Conservation (phyloP, 30 jellyfish, hydroid and myxozoan species). For the Mastigias papua region DNA sequence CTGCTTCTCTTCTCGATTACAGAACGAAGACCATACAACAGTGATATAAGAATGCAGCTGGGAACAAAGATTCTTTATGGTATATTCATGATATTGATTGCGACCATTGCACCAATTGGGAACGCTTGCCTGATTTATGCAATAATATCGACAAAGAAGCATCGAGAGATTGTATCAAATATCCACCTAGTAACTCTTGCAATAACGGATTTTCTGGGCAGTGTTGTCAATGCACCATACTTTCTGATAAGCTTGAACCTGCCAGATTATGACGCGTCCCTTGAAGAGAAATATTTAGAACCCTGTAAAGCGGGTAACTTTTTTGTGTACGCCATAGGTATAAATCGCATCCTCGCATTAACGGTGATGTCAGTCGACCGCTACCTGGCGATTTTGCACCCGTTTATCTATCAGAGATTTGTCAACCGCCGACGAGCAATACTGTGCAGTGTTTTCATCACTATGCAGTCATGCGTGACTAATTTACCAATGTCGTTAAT, state of each 20-base stretch:
- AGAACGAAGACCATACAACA: neutral
- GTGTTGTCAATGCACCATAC: conserved; percentile 41
- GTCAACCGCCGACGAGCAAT: neutral
- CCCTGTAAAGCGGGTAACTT: conserved; percentile 46
- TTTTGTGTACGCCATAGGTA: conserved; percentile 38
- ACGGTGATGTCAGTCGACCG: conserved; percentile 61
- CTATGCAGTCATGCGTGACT: conserved; percentile 34
- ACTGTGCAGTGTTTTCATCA: neutral
- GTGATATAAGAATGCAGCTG: conserved; percentile 7
- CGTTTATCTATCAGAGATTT: conserved; percentile 5
- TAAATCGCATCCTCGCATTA: conserved; percentile 45
- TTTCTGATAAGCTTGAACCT: conserved; percentile 42
- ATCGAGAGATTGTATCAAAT: conserved; percentile 17
- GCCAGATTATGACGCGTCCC: conserved; percentile 46
- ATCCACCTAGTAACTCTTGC: conserved; percentile 41
- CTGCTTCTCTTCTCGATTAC: neutral
- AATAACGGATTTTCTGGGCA: conserved; percentile 33
- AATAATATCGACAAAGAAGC: conserved; percentile 11
- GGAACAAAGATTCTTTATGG: conserved; percentile 16
- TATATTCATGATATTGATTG: conserved; percentile 10
- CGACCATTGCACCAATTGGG: conserved; percentile 31
- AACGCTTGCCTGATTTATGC: conserved; percentile 32
- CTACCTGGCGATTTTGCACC: conserved; percentile 64
- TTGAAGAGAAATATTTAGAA: conserved; percentile 11
- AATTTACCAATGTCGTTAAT: conserved; percentile 46